Evolutionary conservation across 2,888 invertebrate genomes (phyloP), one percentile per base, ranked within the genome.

Genomic region (Drosophila mayaguana): DNA sequence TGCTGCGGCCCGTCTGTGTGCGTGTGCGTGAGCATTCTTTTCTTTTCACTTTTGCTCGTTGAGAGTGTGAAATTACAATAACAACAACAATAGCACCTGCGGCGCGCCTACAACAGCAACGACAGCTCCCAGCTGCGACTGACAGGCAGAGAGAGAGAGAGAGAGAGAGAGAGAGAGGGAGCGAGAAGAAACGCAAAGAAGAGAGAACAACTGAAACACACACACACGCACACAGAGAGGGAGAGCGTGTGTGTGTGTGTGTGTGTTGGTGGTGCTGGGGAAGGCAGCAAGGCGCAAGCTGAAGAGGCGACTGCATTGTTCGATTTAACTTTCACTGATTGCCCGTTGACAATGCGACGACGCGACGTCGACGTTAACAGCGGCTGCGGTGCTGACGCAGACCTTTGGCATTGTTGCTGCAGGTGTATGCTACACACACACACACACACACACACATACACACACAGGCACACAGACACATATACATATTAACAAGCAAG

Each of bases 251-350:
- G 20, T 25, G 14, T 25, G 46, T 34, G 43, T 61, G 61, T 45
- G 32, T 53, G 25, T 54, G 22, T 20, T 46, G 28, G 34, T 48
- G 42, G 12, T 7, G 40, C 46, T 48, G 28, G 57, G 18, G 64
- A 51, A 55, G n/a, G 56, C 62, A 62, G 63, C 40, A 54, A 38
- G 43, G 55, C 53, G 36, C 53, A 38, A 25, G 62, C 28, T 22
- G 51, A 74, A 55, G 66, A 57, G 64, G 40, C 54, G 78, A 66
- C 61, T 81, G 87, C 83, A 83, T 83, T 83, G 83, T 83, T 84
- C 88, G 88, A 84, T 84, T 78, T 83, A 84, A 84, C 84, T 84
- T 84, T 84, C 84, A 88, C 84, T 84, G 86, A 84, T 84, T 84
- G 88, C 86, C 83, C 67, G 85, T 80, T 84, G 83, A 83, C 83